Base-by-base conservation (phyloP, 2,888 invertebrate species). In the Dasypolia templi region DNA sequence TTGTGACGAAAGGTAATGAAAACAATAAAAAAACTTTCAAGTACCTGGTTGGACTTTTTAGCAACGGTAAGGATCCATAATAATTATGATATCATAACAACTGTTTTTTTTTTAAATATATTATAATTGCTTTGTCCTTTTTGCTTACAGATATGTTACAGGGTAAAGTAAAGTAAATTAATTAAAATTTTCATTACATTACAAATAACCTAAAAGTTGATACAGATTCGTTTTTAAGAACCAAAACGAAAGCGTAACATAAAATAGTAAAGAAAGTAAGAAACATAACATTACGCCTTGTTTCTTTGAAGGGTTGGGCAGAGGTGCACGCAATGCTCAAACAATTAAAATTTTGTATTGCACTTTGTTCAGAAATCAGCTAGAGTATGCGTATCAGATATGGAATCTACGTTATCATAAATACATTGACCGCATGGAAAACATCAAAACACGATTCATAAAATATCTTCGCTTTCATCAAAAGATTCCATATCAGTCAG, bases 81-180 rank as follows among this genome's bases (percentile, higher is more conserved):
- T 53, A n/a, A 39, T 75, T 29, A 39, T 29, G 2, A n/a, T n/a
- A 9, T 32, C 7, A 32, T 44, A 46, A 19, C n/a, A 19, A n/a
- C 14, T 1, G 4, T 35, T 39, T 22, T 29, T 46, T 39, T n/a
- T n/a, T n/a, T n/a, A n/a, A n/a, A 11, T 39, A 46, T 22, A 55
- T 65, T 22, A 22, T 49, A 75, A 74, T 66, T 56, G 17, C 32
- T 26, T 75, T 29, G 26, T 56, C 42, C 26, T 14, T 76, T 64
- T 67, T 19, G 1, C 26, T 29, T 29, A 7, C 39, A 56, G 62
- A 26, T 29, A 65, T 17, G 14, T 67, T 59, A 32, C n/a, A 68
- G 35, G 46, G 22, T 62, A 44, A 62, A 42, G 26, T 22, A 42
- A 62, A 35, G 32, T 56, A 77, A 77, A 78, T 78, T 70, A 70